Conservation (phyloP, 2,113 vertebrate species). For the Thalassoma bifasciatum region DNA sequence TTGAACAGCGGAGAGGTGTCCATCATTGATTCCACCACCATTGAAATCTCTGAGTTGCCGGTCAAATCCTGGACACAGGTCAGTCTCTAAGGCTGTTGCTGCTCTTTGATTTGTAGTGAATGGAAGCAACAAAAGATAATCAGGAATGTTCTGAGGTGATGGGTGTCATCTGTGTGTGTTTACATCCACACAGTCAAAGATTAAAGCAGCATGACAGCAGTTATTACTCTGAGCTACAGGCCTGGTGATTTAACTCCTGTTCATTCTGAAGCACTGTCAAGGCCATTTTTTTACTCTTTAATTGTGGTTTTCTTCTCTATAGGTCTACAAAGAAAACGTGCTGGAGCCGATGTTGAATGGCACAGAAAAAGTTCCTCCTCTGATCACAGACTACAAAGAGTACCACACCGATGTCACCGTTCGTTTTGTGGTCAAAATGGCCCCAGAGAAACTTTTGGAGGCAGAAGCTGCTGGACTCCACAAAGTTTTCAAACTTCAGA, state of each 20-base stretch:
- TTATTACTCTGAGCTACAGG: too few relatives aligned
- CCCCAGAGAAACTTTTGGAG: conserved; percentile 88
- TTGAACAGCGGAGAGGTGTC: conserved; percentile 93
- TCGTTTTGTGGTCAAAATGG: conserved; percentile 93
- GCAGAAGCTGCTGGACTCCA: conserved; percentile 90
- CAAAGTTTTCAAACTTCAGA: conserved; percentile 98
- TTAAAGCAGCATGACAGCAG: too few relatives aligned
- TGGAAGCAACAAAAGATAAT: too few relatives aligned
- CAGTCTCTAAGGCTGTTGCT: background rate
- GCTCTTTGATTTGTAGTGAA: background rate
- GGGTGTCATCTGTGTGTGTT: too few relatives aligned
- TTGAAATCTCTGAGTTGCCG: conserved; percentile 98
- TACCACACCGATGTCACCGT: conserved; percentile 98
- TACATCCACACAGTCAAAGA: too few relatives aligned
- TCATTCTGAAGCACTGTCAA: too few relatives aligned
- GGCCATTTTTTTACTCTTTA: too few relatives aligned
- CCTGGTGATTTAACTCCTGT: too few relatives aligned
- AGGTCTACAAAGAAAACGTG: conserved; percentile 96
- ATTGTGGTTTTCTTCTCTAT: background rate
- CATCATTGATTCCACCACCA: conserved; percentile 92
- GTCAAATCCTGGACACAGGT: conserved; percentile 97
- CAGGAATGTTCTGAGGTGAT: too few relatives aligned
- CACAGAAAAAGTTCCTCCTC: conserved; percentile 91
- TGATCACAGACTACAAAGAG: conserved; percentile 96
- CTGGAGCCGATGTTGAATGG: conserved; percentile 96